phyloP scores from a whole-genome alignment of 2,888 invertebrate species.

The Gordius sp. region DNA sequence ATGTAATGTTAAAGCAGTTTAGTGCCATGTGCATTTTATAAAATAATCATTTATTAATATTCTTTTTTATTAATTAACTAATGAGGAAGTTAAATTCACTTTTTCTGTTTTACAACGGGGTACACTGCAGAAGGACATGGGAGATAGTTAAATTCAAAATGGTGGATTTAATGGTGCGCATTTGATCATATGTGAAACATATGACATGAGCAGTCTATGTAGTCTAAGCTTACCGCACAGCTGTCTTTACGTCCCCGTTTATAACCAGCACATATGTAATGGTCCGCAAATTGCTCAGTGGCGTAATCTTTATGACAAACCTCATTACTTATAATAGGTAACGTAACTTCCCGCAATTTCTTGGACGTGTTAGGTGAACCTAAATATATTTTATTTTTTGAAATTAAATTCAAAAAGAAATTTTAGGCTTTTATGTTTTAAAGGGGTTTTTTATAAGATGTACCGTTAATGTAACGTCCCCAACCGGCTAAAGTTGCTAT shows the following conservation, averaged over 20 bases:
- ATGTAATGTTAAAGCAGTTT: too few relatives aligned
- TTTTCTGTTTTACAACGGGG: too few relatives aligned
- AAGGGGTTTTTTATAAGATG: not conserved
- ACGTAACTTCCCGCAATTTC: not conserved
- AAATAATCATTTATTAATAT: too few relatives aligned
- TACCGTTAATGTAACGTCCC: not conserved
- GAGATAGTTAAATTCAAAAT: too few relatives aligned
- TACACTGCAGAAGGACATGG: too few relatives aligned
- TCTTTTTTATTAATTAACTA: too few relatives aligned
- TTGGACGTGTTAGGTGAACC: not conserved
- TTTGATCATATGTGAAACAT: too few relatives aligned
- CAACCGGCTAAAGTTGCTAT: not conserved
- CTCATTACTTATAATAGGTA: not conserved
- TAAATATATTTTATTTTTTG: too few relatives aligned
- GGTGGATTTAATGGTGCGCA: too few relatives aligned
- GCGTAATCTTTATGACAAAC: not conserved
- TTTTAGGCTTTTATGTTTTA: not conserved
- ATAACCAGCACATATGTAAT: slow-evolving; percentile 4
- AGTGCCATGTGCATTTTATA: too few relatives aligned
- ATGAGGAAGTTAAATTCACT: too few relatives aligned
- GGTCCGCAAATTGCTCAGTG: not conserved
- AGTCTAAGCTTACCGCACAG: not conserved
- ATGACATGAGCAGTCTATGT: too few relatives aligned
- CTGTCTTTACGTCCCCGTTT: not conserved
- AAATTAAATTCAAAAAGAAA: not conserved